Conservation (phyloP, 1,140 invertebrate species). For the Macrobrachium rosenbergii region DNA sequence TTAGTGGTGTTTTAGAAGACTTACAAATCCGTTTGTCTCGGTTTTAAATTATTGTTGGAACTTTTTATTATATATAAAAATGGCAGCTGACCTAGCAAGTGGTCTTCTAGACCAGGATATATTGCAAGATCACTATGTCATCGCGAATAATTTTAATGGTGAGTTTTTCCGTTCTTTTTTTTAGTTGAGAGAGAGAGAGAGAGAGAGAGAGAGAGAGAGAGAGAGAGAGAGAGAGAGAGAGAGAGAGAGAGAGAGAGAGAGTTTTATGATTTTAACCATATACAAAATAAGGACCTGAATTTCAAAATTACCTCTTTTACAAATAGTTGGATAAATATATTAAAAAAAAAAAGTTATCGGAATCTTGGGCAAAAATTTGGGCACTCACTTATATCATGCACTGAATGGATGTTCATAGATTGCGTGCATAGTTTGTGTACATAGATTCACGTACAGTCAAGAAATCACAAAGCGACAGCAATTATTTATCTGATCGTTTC, state of each 20-base stretch:
- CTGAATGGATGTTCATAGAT: too few relatives aligned
- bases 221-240: conserved; percentile 30
- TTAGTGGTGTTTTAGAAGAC: too few relatives aligned
- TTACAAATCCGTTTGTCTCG: too few relatives aligned
- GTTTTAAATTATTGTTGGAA: too few relatives aligned
- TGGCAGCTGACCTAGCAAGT: conserved; percentile 57
- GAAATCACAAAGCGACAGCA: too few relatives aligned
- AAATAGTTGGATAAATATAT: too few relatives aligned
- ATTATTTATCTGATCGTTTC: too few relatives aligned
- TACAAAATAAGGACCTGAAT: not conserved
- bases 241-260: conserved; percentile 13
- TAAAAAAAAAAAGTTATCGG: too few relatives aligned
- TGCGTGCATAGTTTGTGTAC: too few relatives aligned
- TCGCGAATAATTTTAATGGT: conserved; percentile 65
- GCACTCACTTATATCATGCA: too few relatives aligned
- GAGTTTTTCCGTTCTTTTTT: not conserved
- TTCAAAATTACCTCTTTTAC: not conserved
- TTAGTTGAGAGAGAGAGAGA: conserved; percentile 11
- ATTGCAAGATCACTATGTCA: conserved; percentile 64
- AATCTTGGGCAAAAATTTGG: too few relatives aligned
- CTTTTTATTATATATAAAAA: not conserved
- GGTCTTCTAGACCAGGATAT: conserved; percentile 62
- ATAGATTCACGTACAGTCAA: too few relatives aligned
- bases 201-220: conserved; percentile 44
- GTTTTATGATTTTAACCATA: not conserved